These are phyloP conservation scores for Tyrannus savana DNA, from an alignment of 2,113 vertebrate genomes.

Conservation along the genomic window DNA sequence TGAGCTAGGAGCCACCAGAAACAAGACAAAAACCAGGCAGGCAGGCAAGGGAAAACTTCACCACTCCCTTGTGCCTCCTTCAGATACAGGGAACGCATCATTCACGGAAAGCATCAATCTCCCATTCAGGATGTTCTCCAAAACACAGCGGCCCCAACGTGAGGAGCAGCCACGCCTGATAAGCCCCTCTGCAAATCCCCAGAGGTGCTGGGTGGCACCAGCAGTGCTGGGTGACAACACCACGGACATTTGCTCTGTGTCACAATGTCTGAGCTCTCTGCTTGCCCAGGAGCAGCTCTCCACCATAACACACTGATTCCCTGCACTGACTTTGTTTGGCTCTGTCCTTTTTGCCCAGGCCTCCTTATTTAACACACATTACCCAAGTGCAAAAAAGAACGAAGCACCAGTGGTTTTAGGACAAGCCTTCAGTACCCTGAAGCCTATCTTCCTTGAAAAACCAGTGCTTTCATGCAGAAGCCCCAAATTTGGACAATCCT, in stretches of 20 bases:
- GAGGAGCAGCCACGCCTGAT: not conserved
- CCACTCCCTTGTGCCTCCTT: not conserved
- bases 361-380: not conserved
- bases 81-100: rapidly evolving
- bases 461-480: not conserved
- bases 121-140: not conserved
- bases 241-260: no score
- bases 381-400: not conserved
- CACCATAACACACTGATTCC: not conserved
- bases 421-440: not conserved
- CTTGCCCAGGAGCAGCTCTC: not conserved
- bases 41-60: not conserved
- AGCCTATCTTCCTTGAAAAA: not conserved
- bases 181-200: not conserved
- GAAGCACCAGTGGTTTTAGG: not conserved
- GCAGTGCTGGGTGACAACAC: not conserved
- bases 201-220: not conserved
- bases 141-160: rapidly evolving
- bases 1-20: not conserved
- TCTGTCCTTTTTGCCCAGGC: not conserved
- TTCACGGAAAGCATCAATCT: not conserved
- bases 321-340: not conserved
- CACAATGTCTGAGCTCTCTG: rapidly evolving
- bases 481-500: not conserved
- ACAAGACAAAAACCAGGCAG: not conserved